These are phyloP conservation scores for Teinopalpus imperialis DNA, from an alignment of 2,888 invertebrate species.

Conservation along the genomic window DNA sequence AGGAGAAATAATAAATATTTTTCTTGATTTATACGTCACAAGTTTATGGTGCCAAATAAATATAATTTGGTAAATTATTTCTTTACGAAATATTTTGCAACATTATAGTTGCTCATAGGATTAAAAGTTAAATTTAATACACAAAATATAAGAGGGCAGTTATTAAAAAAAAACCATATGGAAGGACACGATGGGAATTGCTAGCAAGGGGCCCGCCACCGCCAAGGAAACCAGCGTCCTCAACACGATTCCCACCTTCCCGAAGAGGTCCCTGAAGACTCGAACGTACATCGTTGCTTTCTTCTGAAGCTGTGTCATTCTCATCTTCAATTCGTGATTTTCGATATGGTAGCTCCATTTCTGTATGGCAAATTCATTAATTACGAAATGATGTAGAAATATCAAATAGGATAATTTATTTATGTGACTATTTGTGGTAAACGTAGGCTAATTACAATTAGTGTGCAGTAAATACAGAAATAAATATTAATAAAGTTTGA, in stretches of 20 bases:
- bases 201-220: conserved; percentile 53
- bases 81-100: too few relatives aligned
- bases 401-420: too few relatives aligned
- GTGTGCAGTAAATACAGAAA: too few relatives aligned
- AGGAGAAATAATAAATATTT: too few relatives aligned
- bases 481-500: too few relatives aligned
- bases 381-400: too few relatives aligned
- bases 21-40: too few relatives aligned
- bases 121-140: conserved; percentile 61
- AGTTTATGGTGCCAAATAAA: too few relatives aligned
- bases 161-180: conserved; percentile 62
- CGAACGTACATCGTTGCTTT: conserved; percentile 81
- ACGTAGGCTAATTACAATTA: too few relatives aligned
- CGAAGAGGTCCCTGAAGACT: conserved; percentile 85
- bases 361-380: conserved; percentile 46
- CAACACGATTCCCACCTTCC: conserved; percentile 79
- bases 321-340: conserved; percentile 76
- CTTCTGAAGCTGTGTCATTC: conserved; percentile 58
- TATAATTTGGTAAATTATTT: too few relatives aligned
- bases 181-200: conserved; percentile 41
- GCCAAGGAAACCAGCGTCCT: conserved; percentile 70
- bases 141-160: conserved; percentile 54
- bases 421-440: too few relatives aligned
- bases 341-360: conserved; percentile 83
- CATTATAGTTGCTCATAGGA: too few relatives aligned